Conservation (phyloP, 2,113 vertebrate species). For the Cheirogaleus medius region DNA sequence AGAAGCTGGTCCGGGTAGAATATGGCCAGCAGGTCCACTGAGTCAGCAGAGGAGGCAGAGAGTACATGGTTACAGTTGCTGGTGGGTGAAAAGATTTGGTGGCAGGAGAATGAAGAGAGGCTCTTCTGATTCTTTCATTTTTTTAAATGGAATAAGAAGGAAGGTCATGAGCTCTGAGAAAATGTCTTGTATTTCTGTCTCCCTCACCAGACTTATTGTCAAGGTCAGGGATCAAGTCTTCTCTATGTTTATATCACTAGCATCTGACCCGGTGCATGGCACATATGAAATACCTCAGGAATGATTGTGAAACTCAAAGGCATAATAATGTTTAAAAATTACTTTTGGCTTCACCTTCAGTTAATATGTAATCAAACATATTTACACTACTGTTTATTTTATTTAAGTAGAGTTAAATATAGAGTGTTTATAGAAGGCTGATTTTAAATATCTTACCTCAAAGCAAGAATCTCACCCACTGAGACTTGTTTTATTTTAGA, state of each 20-base stretch:
- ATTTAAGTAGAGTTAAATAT: background rate
- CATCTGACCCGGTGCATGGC: background rate
- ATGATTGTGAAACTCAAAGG: background rate
- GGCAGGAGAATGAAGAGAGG: background rate
- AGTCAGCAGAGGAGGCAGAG: background rate
- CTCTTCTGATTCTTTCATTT: background rate
- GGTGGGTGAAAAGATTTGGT: background rate
- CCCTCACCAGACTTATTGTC: background rate
- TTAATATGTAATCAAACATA: background rate
- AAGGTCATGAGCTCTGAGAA: background rate
- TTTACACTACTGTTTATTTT: background rate
- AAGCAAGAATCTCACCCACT: background rate
- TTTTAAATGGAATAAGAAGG: background rate
- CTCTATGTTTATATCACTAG: background rate
- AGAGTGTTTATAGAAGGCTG: background rate
- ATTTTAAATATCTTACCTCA: background rate
- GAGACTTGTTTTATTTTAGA: background rate
- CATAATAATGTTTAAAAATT: slow-evolving; percentile 24
- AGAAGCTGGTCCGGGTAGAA: background rate
- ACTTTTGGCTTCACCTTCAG: background rate
- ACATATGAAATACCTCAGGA: background rate
- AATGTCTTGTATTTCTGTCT: background rate
- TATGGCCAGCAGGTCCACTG: background rate
- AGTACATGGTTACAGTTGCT: background rate
- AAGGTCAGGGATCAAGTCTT: background rate